Evolutionary conservation across 2,797 vertebrate species (phyloP).

Genomic region (Hippocampus kuda): DNA sequence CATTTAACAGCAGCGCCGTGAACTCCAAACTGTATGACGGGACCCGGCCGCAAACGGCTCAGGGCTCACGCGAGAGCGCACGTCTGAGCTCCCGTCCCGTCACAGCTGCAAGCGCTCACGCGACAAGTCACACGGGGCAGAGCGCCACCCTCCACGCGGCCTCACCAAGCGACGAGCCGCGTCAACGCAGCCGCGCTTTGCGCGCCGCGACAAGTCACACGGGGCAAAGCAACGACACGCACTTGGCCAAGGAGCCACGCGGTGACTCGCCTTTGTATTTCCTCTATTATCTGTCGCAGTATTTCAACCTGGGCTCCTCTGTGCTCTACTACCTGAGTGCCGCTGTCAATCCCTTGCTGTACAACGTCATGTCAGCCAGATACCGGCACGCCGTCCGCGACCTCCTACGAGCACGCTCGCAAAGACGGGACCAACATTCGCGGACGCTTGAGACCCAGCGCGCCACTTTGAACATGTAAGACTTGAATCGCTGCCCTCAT

Average conservation of each 20-base stretch:
- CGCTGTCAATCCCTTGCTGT: conserved; percentile 70
- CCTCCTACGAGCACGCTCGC: conserved; percentile 44
- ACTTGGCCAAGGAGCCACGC: conserved; percentile 6
- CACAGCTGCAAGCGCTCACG: background rate
- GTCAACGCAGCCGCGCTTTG: background rate
- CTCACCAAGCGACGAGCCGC: background rate
- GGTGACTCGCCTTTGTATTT: conserved; percentile 25
- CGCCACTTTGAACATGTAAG: conserved; percentile 16
- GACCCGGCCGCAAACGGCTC: background rate
- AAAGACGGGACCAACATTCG: conserved; percentile 15
- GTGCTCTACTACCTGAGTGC: conserved; percentile 75
- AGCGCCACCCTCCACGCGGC: too few species aligned
- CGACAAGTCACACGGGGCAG: too few species aligned
- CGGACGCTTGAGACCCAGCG: conserved; percentile 32
- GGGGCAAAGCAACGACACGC: background rate
- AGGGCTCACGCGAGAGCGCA: background rate
- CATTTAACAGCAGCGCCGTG: background rate
- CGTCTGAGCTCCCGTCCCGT: background rate
- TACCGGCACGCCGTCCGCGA: conserved; percentile 59
- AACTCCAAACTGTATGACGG: background rate
- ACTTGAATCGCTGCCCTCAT: background rate
- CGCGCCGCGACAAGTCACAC: background rate
- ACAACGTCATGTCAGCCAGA: conserved; percentile 69
- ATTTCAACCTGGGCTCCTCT: conserved; percentile 70
- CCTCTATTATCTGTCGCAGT: conserved; percentile 67